These are phyloP conservation scores for Electrophaes corylata DNA, from an alignment of 2,888 invertebrate genomes.

Conservation along the genomic window DNA sequence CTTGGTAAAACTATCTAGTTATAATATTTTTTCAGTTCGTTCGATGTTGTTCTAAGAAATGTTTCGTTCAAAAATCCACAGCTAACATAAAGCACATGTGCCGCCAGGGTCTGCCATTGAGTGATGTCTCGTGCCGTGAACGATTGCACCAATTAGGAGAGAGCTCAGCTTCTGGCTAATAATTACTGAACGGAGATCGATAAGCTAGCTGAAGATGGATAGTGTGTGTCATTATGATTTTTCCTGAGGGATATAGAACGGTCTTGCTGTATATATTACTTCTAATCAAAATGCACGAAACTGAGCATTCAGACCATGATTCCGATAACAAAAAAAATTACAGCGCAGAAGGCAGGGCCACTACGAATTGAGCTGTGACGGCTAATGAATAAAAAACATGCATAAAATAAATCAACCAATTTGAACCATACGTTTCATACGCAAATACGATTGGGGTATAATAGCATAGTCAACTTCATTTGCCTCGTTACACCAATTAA, in stretches of 20 bases:
- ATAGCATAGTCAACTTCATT: constrained; percentile 31
- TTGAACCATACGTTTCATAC: constrained; percentile 15
- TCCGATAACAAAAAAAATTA: no score
- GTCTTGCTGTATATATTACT: background rate
- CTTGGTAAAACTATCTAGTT: no score
- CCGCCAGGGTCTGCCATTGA: constrained; percentile 22
- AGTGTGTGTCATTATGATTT: constrained; percentile 17
- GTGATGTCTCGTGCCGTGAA: constrained; percentile 40
- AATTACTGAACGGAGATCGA: constrained; percentile 50
- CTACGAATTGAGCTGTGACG: no score
- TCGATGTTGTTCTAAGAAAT: background rate
- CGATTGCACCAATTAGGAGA: constrained; percentile 50
- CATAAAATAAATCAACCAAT: constrained; percentile 9
- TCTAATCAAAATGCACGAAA: no score
- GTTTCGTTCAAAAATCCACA: constrained; percentile 2
- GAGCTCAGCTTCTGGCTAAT: constrained; percentile 41
- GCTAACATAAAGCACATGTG: constrained; percentile 15
- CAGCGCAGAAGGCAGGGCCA: no score
- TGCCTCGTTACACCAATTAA: constrained; percentile 35
- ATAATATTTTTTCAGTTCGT: no score
- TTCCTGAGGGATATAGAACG: constrained; percentile 3
- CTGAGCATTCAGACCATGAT: no score
- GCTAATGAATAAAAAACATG: background rate
- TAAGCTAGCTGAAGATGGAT: constrained; percentile 42
- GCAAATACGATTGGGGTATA: constrained; percentile 23